A percentile compares a stretch with the other conserved stretches of the same genome.
These are phyloP conservation scores for Alcedo quadribrachys DNA, from an alignment of 2,797 vertebrate species.

Conservation along the genomic window DNA sequence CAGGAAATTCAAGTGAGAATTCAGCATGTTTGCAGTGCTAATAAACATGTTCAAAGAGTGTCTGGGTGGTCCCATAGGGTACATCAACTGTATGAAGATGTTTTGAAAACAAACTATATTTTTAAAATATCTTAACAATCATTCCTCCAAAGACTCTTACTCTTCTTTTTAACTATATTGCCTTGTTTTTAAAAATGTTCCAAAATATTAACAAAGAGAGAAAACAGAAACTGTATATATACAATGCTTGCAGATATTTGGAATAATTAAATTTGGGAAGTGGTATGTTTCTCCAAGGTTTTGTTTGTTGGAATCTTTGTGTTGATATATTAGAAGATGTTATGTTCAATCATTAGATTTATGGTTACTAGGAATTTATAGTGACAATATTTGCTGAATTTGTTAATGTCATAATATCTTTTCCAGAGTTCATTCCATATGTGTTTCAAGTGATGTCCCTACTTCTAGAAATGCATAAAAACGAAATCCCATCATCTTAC, in stretches of 20 bases:
- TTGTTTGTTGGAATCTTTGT: background rate
- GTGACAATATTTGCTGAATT: background rate
- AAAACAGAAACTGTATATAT: background rate
- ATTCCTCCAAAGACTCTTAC: background rate
- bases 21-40: background rate
- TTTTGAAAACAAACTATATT: background rate
- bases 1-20: background rate
- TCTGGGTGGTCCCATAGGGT: background rate
- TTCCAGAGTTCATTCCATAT: conserved; percentile 95
- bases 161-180: background rate
- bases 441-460: conserved; percentile 99
- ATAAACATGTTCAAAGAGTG: background rate
- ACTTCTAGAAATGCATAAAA: conserved; percentile 96
- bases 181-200: background rate
- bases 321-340: background rate
- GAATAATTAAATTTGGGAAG: background rate
- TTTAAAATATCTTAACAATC: background rate
- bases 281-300: background rate
- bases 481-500: conserved; percentile 91
- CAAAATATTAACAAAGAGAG: background rate
- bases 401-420: background rate
- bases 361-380: background rate
- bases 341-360: rapidly evolving
- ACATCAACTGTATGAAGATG: background rate
- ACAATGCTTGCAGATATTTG: background rate